Percentiles rank a stretch among this genome's conserved stretches.
phyloP scores from a whole-genome alignment of 2,113 vertebrate genomes.

The Ailurus styani region DNA sequence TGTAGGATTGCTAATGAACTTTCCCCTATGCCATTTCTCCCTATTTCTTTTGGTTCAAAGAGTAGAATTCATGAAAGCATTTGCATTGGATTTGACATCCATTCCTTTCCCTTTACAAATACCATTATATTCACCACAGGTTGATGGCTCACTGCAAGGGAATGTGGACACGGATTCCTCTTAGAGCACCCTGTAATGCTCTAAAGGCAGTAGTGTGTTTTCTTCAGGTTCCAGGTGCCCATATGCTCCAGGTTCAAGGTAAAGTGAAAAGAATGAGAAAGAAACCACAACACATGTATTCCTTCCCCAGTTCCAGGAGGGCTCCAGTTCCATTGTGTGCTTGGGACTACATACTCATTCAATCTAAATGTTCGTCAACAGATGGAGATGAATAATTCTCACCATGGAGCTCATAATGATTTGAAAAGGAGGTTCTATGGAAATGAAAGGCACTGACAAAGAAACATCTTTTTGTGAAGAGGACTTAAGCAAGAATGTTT shows the following conservation, averaged over 20 bases:
- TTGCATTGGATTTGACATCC: not conserved
- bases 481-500: not conserved
- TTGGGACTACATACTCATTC: not conserved
- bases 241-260: not conserved
- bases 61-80: conserved; percentile 10
- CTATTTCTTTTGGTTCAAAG: not conserved
- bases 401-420: not conserved
- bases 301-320: not conserved
- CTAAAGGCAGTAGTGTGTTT: not conserved
- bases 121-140: not conserved
- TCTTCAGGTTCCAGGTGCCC: not conserved
- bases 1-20: not conserved
- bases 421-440: not conserved
- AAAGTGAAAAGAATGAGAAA: not conserved
- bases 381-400: not conserved
- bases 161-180: not conserved
- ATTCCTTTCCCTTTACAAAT: conserved; percentile 15
- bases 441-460: not conserved
- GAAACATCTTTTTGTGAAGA: not conserved
- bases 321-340: not conserved
- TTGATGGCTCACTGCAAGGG: not conserved
- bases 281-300: not conserved
- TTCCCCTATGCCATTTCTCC: not conserved
- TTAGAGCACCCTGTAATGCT: not conserved
- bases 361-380: not conserved